Evolutionary conservation across 2,797 vertebrate genomes (phyloP).

Genomic region (Alca torda): DNA sequence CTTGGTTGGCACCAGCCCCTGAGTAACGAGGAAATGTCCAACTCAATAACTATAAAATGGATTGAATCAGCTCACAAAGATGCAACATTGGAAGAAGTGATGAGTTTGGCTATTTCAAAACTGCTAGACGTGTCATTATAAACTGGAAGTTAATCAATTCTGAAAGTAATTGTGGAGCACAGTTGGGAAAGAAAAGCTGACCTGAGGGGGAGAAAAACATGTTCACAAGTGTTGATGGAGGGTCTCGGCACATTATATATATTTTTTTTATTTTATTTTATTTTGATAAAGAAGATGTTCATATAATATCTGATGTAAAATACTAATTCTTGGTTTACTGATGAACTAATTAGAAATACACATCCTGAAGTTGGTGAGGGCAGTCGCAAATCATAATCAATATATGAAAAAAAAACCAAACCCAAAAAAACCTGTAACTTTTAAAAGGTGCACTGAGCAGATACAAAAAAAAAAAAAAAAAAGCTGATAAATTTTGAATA

Average conservation of each 20-base stretch:
- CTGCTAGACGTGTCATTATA: not conserved
- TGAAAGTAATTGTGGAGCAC: constrained; percentile 11
- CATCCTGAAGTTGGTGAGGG: not conserved
- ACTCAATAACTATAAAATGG: constrained; percentile 10
- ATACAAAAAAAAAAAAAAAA: not conserved
- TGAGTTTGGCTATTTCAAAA: constrained; percentile 27
- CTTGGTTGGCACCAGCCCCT: not conserved
- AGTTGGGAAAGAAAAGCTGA: not conserved
- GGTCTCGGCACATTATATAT: not conserved
- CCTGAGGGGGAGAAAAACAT: not conserved
- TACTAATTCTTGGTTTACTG: not conserved
- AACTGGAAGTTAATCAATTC: constrained; percentile 34
- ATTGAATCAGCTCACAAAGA: constrained; percentile 23
- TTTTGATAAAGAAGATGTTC: not conserved
- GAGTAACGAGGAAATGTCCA: constrained; percentile 37
- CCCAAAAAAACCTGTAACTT: not conserved
- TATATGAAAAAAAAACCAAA: not conserved
- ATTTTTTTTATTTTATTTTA: not conserved
- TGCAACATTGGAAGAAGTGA: constrained; percentile 21
- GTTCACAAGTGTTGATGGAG: not conserved
- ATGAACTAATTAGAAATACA: not conserved
- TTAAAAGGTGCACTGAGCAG: not conserved
- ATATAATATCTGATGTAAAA: not conserved
- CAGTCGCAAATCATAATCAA: not conserved
- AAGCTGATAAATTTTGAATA: not conserved